Evolutionary conservation across 2,113 vertebrate species (phyloP).

Genomic region (Brachirus orientalis): DNA sequence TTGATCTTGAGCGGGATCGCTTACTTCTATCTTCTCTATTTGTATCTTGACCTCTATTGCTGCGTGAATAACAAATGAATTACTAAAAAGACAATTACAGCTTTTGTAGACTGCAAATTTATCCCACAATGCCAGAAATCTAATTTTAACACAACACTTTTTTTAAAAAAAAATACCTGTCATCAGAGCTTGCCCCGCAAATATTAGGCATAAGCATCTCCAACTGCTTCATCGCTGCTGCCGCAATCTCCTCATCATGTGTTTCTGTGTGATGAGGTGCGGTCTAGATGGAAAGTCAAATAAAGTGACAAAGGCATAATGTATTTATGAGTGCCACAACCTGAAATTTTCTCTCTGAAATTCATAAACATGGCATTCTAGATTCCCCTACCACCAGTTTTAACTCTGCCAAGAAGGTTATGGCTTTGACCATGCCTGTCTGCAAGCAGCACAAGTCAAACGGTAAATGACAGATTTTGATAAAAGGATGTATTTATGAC

Average conservation of each 20-base stretch:
- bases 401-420: too few species aligned
- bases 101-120: too few species aligned
- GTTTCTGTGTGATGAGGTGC: slow-evolving; percentile 72
- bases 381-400: too few species aligned
- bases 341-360: background rate
- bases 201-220: slow-evolving; percentile 47
- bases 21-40: background rate
- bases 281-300: slow-evolving; percentile 18
- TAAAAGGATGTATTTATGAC: too few species aligned
- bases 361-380: background rate
- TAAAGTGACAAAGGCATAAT: too few species aligned
- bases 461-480: too few species aligned
- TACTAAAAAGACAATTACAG: too few species aligned
- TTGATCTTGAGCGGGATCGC: slow-evolving; percentile 24
- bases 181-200: slow-evolving; percentile 14
- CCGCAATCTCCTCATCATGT: slow-evolving; percentile 90
- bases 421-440: too few species aligned
- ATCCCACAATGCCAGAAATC: too few species aligned
- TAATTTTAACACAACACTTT: too few species aligned
- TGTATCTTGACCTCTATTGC: slow-evolving; percentile 5
- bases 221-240: slow-evolving; percentile 87
- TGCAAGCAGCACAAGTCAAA: too few species aligned
- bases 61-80: background rate
- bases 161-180: background rate
- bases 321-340: background rate